Conservation (phyloP, 1,140 invertebrate genomes). For the Mycetomoellerius zeteki region DNA sequence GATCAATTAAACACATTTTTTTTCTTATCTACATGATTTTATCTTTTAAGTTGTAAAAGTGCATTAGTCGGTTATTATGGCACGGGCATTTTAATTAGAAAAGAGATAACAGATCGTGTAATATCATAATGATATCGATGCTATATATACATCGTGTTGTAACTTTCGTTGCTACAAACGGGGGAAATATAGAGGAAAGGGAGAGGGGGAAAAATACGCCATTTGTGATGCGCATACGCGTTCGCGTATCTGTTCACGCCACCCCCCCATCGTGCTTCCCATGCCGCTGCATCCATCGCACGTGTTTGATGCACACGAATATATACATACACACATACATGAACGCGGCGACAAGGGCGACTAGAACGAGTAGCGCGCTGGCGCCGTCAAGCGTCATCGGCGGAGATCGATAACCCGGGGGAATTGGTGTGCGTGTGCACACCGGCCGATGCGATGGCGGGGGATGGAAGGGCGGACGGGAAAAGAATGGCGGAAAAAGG, state of each 20-base stretch:
- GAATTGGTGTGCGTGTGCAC: constrained; percentile 69
- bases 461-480: constrained; percentile 35
- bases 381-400: constrained; percentile 75
- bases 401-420: constrained; percentile 70
- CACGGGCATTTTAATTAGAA: background rate
- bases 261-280: constrained; percentile 33
- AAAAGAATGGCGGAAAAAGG: constrained; percentile 67
- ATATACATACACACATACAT: constrained; percentile 4
- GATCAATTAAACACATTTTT: background rate
- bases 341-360: background rate
- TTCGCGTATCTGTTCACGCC: constrained; percentile 21
- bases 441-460: background rate
- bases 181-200: background rate
- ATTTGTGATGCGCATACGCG: constrained; percentile 8
- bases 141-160: background rate
- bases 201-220: background rate
- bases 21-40: background rate
- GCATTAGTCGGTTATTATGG: background rate
- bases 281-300: constrained; percentile 56
- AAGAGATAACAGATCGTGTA: background rate
- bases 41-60: background rate
- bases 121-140: background rate
- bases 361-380: constrained; percentile 55
- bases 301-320: constrained; percentile 54
- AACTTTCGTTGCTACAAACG: background rate